These are phyloP conservation scores for Hemibagrus wyckioides DNA, from an alignment of 2,113 vertebrate species.

Conservation along the genomic window DNA sequence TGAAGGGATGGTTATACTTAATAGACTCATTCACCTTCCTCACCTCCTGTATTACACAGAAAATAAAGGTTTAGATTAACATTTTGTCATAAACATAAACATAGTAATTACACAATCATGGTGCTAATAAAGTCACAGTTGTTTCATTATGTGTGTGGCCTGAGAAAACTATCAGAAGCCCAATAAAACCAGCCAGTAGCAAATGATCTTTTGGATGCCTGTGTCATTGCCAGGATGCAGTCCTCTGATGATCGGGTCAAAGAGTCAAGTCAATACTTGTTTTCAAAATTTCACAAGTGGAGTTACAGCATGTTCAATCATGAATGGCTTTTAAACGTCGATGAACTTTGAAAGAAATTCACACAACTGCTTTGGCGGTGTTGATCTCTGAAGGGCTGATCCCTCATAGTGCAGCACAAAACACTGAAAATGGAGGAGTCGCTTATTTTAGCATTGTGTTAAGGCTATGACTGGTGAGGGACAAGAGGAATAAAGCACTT, in stretches of 20 bases:
- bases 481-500: neutral
- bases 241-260: neutral
- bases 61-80: neutral
- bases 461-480: neutral
- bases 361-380: neutral
- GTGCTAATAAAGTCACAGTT: neutral
- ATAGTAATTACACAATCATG: neutral
- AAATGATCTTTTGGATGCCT: neutral
- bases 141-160: neutral
- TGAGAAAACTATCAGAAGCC: neutral
- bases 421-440: neutral
- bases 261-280: neutral
- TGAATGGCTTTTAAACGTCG: neutral
- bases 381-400: neutral
- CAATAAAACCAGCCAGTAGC: neutral
- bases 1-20: conserved; percentile 95
- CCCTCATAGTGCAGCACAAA: neutral
- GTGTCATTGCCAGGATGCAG: neutral
- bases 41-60: conserved; percentile 78
- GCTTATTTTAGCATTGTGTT: neutral
- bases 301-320: neutral
- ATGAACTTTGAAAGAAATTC: neutral
- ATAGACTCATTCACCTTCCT: conserved; percentile 92
- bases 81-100: neutral
- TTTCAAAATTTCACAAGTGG: neutral